phyloP scores from a whole-genome alignment of 2,797 vertebrate species.

The Phataginus tricuspis region DNA sequence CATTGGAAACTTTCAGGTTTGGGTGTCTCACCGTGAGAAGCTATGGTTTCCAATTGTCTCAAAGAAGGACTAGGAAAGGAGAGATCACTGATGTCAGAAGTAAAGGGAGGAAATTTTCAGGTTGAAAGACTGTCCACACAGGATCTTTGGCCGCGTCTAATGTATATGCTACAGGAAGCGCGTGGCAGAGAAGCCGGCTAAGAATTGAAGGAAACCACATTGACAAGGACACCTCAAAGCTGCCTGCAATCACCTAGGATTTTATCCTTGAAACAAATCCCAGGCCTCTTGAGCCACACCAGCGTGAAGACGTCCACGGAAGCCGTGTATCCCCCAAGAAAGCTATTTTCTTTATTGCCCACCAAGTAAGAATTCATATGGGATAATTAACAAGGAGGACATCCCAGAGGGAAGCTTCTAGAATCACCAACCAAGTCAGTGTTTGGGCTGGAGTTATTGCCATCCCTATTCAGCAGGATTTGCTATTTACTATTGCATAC shows the following conservation, averaged over 20 bases:
- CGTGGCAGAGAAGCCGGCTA: background rate
- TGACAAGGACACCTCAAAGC: background rate
- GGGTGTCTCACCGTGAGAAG: background rate
- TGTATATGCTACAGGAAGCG: background rate
- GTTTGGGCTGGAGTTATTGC: background rate
- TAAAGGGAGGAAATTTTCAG: background rate
- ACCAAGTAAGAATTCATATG: background rate
- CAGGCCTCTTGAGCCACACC: background rate
- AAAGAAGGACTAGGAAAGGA: background rate
- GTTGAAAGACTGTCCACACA: background rate
- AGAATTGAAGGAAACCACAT: background rate
- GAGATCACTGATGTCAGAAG: background rate
- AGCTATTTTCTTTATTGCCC: background rate
- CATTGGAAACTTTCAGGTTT: background rate
- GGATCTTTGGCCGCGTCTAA: background rate
- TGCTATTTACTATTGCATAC: background rate
- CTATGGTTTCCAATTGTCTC: background rate
- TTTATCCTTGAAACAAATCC: constrained; percentile 8
- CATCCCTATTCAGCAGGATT: background rate
- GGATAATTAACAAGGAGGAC: background rate
- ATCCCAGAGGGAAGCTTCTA: background rate
- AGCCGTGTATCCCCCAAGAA: background rate
- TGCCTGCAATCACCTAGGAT: background rate
- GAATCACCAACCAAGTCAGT: background rate
- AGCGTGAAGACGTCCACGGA: background rate